These are phyloP conservation scores for Leptopilina syphax DNA, from an alignment of 2,888 invertebrate species.

Conservation along the genomic window DNA sequence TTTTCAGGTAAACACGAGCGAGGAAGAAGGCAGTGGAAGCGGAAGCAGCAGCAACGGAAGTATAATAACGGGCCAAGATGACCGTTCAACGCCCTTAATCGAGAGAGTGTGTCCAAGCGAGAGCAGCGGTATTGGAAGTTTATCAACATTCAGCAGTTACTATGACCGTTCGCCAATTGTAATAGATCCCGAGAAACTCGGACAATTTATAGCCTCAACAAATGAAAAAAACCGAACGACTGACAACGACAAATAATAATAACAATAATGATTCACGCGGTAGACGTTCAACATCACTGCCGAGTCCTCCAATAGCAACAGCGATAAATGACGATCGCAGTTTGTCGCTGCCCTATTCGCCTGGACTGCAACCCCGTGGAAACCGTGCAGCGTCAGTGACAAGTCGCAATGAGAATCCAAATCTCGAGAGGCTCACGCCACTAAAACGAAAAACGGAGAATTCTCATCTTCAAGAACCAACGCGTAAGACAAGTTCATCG, in stretches of 20 bases:
- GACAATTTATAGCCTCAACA: conserved; percentile 60
- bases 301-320: conserved; percentile 67
- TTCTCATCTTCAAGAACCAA: conserved; percentile 63
- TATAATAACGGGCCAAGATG: conserved; percentile 71
- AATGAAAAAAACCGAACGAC: conserved; percentile 32
- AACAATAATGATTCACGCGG: conserved; percentile 47
- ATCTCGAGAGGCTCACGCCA: conserved; percentile 60
- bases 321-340: conserved; percentile 69
- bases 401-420: conserved; percentile 58
- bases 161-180: conserved; percentile 71
- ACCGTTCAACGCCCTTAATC: conserved; percentile 70
- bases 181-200: conserved; percentile 71
- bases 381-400: conserved; percentile 61
- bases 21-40: conserved; percentile 68
- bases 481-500: conserved; percentile 78
- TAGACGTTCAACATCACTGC: conserved; percentile 74
- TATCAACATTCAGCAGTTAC: conserved; percentile 69
- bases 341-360: conserved; percentile 70
- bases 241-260: too few relatives aligned
- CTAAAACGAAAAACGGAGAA: conserved; percentile 70
- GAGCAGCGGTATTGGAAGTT: conserved; percentile 63
- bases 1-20: conserved; percentile 65
- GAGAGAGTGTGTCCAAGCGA: conserved; percentile 66
- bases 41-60: conserved; percentile 70
- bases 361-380: conserved; percentile 66